A percentile compares a stretch with the other conserved stretches of the same genome.
phyloP scores from a whole-genome alignment of 2,113 vertebrate species.

The Nycticryphes semicollaris region DNA sequence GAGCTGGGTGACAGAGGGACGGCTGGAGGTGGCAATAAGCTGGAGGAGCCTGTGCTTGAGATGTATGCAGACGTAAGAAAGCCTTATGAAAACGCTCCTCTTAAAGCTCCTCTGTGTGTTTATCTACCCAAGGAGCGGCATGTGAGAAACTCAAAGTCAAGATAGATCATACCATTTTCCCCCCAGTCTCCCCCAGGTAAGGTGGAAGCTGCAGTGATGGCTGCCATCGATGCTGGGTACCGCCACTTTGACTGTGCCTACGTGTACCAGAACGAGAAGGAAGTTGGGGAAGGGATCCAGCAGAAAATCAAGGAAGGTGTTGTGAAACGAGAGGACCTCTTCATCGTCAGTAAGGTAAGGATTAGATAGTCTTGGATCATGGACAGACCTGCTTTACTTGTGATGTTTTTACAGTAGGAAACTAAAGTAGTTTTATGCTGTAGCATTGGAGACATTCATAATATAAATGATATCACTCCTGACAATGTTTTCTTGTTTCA shows the following conservation, averaged over 20 bases:
- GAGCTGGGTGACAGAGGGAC: accelerated
- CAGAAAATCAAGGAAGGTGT: conserved; percentile 76
- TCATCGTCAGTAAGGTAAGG: conserved; percentile 87
- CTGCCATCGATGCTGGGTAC: conserved; percentile 82
- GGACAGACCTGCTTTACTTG: not conserved
- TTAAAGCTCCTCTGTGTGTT: not conserved
- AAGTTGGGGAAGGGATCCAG: conserved; percentile 80
- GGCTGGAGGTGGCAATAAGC: not conserved
- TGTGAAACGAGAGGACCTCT: conserved; percentile 85
- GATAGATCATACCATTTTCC: accelerated
- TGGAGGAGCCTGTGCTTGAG: too few relatives aligned
- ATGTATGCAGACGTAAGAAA: too few relatives aligned
- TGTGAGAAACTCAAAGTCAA: accelerated
- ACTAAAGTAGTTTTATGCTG: not conserved
- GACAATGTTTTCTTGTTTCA: not conserved
- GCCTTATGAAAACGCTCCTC: not conserved
- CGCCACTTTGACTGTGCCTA: conserved; percentile 85
- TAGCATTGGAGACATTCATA: accelerated
- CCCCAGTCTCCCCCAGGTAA: conserved; percentile 77
- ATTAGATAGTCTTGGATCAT: not conserved
- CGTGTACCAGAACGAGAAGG: conserved; percentile 83
- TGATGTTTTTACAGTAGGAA: not conserved
- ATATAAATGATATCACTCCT: not conserved
- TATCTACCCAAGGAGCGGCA: not conserved
- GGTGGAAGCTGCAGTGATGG: conserved; percentile 75